Evolutionary conservation across 2,797 vertebrate genomes (phyloP), one percentile per base, ranked within the genome.

Genomic region (Rhabdomys pumilio): DNA sequence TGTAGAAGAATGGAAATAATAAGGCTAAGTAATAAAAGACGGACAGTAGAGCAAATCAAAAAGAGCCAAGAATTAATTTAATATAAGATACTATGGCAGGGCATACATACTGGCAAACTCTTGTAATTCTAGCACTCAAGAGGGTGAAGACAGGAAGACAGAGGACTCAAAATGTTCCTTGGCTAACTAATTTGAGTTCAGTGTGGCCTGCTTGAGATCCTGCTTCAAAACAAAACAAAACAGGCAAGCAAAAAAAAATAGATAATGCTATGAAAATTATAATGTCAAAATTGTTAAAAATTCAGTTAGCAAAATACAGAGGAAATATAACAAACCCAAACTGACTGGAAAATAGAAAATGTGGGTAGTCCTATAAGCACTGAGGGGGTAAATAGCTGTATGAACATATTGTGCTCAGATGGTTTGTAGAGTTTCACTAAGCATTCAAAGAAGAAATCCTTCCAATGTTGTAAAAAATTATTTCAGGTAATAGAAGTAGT

Each of bases 301-400:
- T 73, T 83, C 73, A 12, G 88, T 83, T 79, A 63, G 7, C 31
- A 80, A 91, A 89, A 79, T 29, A 44, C 63, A 19, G 63, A 76
- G 57, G 89, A 86, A 90, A 81, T 90, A 75, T 29, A 75, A 87
- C 12, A 41, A 76, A 90, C 17, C 8, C 34, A 93, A 96, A 59
- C 10, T 82, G 29, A 96, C 80, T 96, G n/a, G 82, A 55, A 86
- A 82, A 44, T 31, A 61, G 67, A 86, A 90, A 75, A 90, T 63
- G 22, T 81, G 73, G 20, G 14, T 69, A 69, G 26, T 81, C 20
- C 26, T 90, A 53, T 65, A 89, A 92, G 29, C 57, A 57, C 12
- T 38, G 20, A 73, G 17, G 34, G 89, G 47, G 61, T 89, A 55
- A 90, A 96, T 57, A n/a, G 92, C 75, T 82, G 76, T 59, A n/a